Evolutionary conservation across 1,140 invertebrate genomes (phyloP).

Genomic region (Cydia pomonella): DNA sequence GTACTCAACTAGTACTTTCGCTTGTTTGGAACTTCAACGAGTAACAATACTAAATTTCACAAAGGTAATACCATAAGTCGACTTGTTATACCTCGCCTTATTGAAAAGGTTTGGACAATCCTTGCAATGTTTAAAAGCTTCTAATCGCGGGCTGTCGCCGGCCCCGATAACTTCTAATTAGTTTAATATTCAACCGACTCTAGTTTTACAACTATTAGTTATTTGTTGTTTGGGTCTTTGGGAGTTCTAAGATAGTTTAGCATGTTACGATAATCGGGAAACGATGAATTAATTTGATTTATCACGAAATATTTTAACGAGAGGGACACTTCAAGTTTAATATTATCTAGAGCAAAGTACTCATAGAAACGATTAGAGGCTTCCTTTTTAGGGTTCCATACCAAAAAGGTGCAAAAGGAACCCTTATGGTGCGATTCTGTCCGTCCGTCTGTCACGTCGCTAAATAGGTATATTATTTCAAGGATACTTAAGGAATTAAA

Average conservation of each 20-base stretch:
- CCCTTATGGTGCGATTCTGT: too few species aligned
- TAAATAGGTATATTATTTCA: too few species aligned
- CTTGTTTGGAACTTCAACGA: too few species aligned
- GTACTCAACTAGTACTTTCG: too few species aligned
- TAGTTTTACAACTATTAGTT: constrained; percentile 24
- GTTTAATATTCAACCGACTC: background rate
- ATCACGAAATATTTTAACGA: background rate
- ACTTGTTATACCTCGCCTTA: too few species aligned
- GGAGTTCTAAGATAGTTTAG: background rate
- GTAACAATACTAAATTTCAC: too few species aligned
- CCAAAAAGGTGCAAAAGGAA: too few species aligned
- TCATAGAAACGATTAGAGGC: background rate
- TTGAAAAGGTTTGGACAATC: too few species aligned
- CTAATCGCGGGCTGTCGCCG: background rate
- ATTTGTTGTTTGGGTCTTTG: constrained; percentile 1
- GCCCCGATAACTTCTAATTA: constrained; percentile 15
- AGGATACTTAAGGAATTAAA: too few species aligned
- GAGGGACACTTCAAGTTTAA: background rate
- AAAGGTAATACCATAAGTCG: too few species aligned
- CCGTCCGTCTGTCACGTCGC: too few species aligned
- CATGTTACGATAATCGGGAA: background rate
- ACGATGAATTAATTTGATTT: background rate
- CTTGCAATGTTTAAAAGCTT: constrained; percentile 14
- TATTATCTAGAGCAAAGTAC: background rate
- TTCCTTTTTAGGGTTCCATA: background rate